These are phyloP conservation scores for Centropus bengalensis DNA, from an alignment of 2,113 vertebrate species.

Conservation along the genomic window DNA sequence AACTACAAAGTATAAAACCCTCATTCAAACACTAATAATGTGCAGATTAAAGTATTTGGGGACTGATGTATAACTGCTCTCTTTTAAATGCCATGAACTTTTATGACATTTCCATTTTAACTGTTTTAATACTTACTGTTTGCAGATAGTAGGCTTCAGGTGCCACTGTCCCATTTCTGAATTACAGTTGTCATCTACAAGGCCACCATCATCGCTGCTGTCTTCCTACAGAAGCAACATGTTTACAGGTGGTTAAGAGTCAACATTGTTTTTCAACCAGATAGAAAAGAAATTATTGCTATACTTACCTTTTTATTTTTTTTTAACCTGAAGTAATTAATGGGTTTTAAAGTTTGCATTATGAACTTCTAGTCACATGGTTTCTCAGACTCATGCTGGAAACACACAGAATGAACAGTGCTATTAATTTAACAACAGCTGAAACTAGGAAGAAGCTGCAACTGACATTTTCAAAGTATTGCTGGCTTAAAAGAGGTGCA, in stretches of 20 bases:
- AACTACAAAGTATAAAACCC: background rate
- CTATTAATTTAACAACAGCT: background rate
- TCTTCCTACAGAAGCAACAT: conserved; percentile 83
- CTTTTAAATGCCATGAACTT: background rate
- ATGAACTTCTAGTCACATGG: background rate
- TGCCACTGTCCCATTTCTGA: conserved; percentile 83
- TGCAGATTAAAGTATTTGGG: background rate
- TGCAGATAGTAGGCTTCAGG: conserved; percentile 85
- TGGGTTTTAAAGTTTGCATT: background rate
- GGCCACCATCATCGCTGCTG: conserved; percentile 90
- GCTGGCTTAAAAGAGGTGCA: background rate
- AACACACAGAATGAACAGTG: accelerated
- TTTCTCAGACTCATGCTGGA: background rate
- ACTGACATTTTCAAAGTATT: background rate
- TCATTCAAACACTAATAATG: background rate
- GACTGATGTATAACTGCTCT: background rate
- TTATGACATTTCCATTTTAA: background rate
- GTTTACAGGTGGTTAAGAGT: background rate
- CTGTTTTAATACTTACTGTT: conserved; percentile 85
- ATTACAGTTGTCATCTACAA: conserved; percentile 82
- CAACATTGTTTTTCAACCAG: background rate
- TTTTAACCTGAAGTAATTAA: too few relatives aligned
- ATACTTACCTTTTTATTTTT: background rate
- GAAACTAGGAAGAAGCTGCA: background rate
- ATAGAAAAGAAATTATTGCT: background rate